Evolutionary conservation across 2,113 vertebrate genomes (phyloP), one percentile per base, ranked within the genome.

Genomic region (Nothoprocta pentlandii): DNA sequence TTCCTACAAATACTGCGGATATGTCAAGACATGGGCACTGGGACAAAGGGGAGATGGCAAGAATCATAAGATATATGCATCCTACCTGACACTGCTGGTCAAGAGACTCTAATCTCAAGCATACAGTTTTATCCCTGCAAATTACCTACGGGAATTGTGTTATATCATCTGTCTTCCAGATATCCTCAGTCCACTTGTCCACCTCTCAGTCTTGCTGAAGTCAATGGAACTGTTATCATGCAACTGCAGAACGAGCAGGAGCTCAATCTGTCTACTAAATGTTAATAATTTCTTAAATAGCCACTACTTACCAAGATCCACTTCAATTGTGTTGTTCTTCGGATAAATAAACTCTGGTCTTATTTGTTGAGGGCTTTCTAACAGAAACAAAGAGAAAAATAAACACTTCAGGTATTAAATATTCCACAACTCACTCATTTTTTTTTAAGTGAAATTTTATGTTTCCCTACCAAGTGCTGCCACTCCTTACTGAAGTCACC

Each of bases 311-410:
- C 99, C 99, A 12, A 93, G 67, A 9, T 90, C 64, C 44, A 97
- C 98, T 97, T 98, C 98, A 89, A 99, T 46, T 3, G 96, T 97
- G 25, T 98, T 97, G 49, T 98, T 98, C 23, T 66, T 80, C 0
- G 99, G 99, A 85, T 98, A 97, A 69, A 94, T 59, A 42, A 99
- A 96, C 66, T 97, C 61, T 41, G 98, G 98, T 36, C 9, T 70
- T 4, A 28, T 3, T 4, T 17, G 49, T 26, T 2, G 51, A n/a
- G 51, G 68, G 53, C 70, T 12, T 51, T 87, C 98, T 98, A 94
- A 91, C 12, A 94, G 6, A 92, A 94, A 85, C 1, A 77, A 92
- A 83, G 7, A 77, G 19, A 53, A 88, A 90, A 90, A 81, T 3
- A 26, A 51, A 61, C 41, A 14, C 10, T 82, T 87, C n/a, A 93